phyloP scores from a whole-genome alignment of 2,888 invertebrate species.

The Macrosiphum euphorbiae region DNA sequence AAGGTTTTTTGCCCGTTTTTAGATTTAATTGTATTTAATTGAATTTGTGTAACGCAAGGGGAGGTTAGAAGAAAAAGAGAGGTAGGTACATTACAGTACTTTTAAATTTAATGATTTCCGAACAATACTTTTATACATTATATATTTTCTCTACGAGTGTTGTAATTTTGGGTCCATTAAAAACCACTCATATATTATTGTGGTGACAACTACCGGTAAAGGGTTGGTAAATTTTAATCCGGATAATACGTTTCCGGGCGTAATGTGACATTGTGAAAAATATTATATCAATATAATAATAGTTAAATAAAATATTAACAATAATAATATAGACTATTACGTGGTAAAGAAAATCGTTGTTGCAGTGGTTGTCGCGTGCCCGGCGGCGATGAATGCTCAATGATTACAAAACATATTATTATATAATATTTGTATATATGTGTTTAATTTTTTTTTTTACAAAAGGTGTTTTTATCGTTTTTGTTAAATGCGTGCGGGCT shows the following conservation, averaged over 20 bases:
- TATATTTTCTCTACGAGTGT: background rate
- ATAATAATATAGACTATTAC: conserved; percentile 10
- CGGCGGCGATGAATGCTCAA: conserved; percentile 30
- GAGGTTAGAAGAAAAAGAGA: background rate
- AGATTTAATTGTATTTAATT: background rate
- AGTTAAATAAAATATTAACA: conserved; percentile 9
- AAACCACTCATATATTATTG: conserved; percentile 1
- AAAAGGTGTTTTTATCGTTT: conserved; percentile 54
- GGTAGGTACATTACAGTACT: background rate
- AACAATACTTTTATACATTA: background rate
- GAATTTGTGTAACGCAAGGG: background rate
- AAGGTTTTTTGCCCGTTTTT: background rate
- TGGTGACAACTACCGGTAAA: conserved; percentile 16
- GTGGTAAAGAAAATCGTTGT: background rate
- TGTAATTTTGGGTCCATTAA: background rate
- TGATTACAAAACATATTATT: conserved; percentile 32
- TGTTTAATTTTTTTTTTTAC: conserved; percentile 24
- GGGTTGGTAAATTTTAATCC: conserved; percentile 44
- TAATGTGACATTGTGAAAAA: conserved; percentile 18
- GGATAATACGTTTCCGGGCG: conserved; percentile 52
- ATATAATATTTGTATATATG: background rate
- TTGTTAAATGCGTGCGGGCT: conserved; percentile 53
- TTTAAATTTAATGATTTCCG: background rate
- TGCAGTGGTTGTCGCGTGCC: conserved; percentile 54
- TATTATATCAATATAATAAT: background rate